Base-by-base conservation (phyloP, 2,888 invertebrate genomes). In the Panzeria rudis region DNA sequence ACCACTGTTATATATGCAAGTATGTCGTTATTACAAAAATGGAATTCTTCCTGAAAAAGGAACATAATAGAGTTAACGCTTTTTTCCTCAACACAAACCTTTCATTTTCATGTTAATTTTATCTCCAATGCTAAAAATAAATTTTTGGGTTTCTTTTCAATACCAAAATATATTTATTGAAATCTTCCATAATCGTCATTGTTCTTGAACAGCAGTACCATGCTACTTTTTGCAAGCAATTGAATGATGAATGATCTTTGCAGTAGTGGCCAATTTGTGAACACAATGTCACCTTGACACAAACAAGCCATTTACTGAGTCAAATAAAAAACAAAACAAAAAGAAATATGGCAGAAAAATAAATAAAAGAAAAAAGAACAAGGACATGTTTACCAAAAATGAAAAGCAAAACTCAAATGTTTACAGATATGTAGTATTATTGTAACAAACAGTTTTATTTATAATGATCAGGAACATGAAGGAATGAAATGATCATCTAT, bases 231-330 rank as follows among this genome's bases (percentile, higher is more conserved):
- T 52, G 44, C n/a, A 6, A n/a, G 23, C 38, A 23, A 59, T 79
- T 47, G 66, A 84, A 77, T 84, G 84, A 84, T 81, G 80, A 77
- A 80, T 80, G 84, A 84, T 80, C 52, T 84, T 66, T 38, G 20
- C 61, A 44, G 44, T n/a, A 66, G 61, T 76, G 73, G 61, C 76
- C 84, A 84, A 84, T 84, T 84, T 84, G 84, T 77, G 77, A 62
- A 69, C 56, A 71, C 69, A 78, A 62, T 84, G 80, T 80, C 80
- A 84, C 72, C 77, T 84, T 76, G 75, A 47, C 71, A 76, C 75
- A 80, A 76, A 80, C 50, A 66, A 35, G 44, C 9, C 15, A 68
- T 35, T 32, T 52, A 62, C 29, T 25, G 25, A 35, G 23, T 35
- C 52, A 6, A 38, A 62, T 4, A 15, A 29, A 29, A 29, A 29